Conservation (phyloP, 2,797 vertebrate species). For the Cirrhinus mrigala region DNA sequence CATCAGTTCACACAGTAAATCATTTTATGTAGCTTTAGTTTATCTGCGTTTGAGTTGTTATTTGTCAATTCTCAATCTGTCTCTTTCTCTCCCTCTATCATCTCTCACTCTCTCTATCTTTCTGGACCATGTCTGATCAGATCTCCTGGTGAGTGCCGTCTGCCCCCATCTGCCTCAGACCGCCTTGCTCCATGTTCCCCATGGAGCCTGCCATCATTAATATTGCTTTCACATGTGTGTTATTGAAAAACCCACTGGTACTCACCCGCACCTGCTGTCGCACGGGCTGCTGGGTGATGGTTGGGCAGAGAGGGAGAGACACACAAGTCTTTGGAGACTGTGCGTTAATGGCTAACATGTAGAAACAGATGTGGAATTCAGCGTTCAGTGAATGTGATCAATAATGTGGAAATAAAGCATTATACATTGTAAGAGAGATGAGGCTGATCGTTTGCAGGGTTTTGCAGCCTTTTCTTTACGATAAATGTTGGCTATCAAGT, state of each 20-base stretch:
- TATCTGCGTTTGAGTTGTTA: neutral
- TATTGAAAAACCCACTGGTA: constrained; percentile 6
- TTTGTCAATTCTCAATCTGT: neutral
- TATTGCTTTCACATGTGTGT: constrained; percentile 28
- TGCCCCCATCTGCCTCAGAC: constrained; percentile 45
- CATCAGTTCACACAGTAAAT: neutral
- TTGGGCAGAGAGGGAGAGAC: constrained; percentile 3
- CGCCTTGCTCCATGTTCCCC: constrained; percentile 5
- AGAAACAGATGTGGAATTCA: constrained; percentile 1
- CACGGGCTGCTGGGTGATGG: neutral
- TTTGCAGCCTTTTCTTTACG: neutral
- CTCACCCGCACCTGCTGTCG: constrained; percentile 17
- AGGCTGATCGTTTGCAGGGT: neutral
- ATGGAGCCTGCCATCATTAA: constrained; percentile 31
- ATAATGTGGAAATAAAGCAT: constrained; percentile 17
- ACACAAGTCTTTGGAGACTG: neutral
- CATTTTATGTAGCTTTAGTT: neutral
- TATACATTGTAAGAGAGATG: neutral
- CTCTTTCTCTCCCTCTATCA: neutral
- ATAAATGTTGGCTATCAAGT: neutral
- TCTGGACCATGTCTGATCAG: neutral
- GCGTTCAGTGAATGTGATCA: neutral
- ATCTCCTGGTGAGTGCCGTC: constrained; percentile 28
- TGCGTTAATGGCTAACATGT: neutral
- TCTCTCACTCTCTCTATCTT: constrained; percentile 16